Evolutionary conservation across 1,140 invertebrate species (phyloP), one percentile per base, ranked within the genome.

Genomic region (Aphaenogaster floridana): DNA sequence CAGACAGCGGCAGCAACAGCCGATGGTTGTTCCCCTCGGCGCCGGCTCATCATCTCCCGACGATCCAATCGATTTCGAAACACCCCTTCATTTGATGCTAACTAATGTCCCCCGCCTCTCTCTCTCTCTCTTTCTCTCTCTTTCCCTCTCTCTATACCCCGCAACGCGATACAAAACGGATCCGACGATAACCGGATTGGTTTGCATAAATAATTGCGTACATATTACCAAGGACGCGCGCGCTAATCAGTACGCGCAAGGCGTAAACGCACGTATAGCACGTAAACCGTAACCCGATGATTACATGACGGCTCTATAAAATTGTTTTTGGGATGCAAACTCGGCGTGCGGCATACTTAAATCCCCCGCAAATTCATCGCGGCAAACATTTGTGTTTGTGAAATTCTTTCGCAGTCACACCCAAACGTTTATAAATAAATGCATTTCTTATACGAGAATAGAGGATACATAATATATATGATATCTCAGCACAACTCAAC

Each of bases 171-270:
- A 90, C 89, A 90, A 90, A 90, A 90, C 86, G 86, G 89, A 83
- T 80, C 54, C 69, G 80, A 77, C 48, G 83, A 86, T 86, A 86
- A 84, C 86, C n/a, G 39, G 86, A 87, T 87, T 84, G 89, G 86
- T 90, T 90, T 90, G 86, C 89, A 90, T 90, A 90, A 90, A 90
- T 90, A 90, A 90, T 90, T 90, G 78, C 85, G 66, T 69, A 79
- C 89, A 84, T 87, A 90, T 90, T 89, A 90, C 71, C 88, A 87
- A 87, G 80, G 78, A 90, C 88, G 72, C 68, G 57, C 88, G 54
- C 66, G 68, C 74, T 90, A 90, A 90, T 90, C 88, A 87, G 89
- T 79, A 79, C 66, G 34, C 66, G 69, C 34, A 61, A 84, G 54
- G 80, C 45, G 42, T 63, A 74, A 84, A 84, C 42, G 69, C 69